Evolutionary conservation across 2,888 invertebrate genomes (phyloP), one percentile per base, ranked within the genome.

Genomic region (Noctua pronuba): DNA sequence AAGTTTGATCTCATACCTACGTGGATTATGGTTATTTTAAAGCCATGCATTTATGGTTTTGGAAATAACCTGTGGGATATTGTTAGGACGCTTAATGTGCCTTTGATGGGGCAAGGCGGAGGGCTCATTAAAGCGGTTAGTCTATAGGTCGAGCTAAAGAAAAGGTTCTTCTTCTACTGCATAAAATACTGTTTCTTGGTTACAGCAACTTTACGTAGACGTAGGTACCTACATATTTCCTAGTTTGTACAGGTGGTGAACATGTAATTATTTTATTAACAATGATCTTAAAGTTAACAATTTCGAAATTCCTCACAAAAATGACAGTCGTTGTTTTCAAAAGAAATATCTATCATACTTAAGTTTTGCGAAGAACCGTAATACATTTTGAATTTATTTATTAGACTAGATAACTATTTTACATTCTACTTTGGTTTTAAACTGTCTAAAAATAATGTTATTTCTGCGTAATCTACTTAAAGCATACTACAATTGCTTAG

Each of bases 351-450:
- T 38, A 35, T 62, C 41, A 13, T 38, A n/a, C 11, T 35, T 64
- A 60, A 35, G 28, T 64, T 60, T 35, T 68, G n/a, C 31, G n/a
- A 64, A 62, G 44, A 64, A 62, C 49, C 28, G 52, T 41, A 52
- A 77, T 65, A 71, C 38, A 62, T 70, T 60, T 84, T 31, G 66
- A 71, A 67, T 82, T 80, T 74, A 66, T 70, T 76, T 69, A 74
- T 85, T 75, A 86, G 90, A 89, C 89, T 92, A 90, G 88, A 90
- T 83, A 80, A 79, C 90, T 91, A 90, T 84, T 80, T 83, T 87
- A 88, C 75, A 82, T 88, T 90, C 93, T 93, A 93, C 93, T 93
- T 93, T 93, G 93, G 93, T 93, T 90, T 90, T 85, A 86, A 83
- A 83, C 71, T 84, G 70, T 85, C 73, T 87, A 82, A 77, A 77